A percentile compares a stretch with the other conserved stretches of the same genome.
Conservation (phyloP, 2,113 vertebrate species). For the Heptranchias perlo region DNA sequence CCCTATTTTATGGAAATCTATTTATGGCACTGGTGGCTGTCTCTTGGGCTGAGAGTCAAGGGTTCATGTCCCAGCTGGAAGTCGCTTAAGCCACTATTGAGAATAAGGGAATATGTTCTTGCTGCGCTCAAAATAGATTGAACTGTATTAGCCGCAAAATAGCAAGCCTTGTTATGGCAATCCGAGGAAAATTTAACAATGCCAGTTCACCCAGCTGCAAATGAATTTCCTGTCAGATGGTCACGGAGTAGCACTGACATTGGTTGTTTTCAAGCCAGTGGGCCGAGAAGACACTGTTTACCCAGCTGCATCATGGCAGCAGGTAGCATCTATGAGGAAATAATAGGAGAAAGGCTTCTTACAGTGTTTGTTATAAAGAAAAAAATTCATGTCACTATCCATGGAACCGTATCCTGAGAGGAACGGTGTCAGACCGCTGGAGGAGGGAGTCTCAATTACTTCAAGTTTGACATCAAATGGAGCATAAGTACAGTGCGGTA, state of each 20-base stretch:
- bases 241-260: not conserved
- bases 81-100: not conserved
- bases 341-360: not conserved
- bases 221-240: not conserved
- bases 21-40: not conserved
- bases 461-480: no score
- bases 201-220: not conserved
- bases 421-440: no score
- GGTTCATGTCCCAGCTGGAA: not conserved
- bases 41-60: not conserved
- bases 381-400: not conserved
- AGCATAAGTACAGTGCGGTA: no score
- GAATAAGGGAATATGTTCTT: not conserved
- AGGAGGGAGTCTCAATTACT: no score
- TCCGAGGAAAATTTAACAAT: not conserved
- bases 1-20: not conserved
- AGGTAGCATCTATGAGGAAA: not conserved
- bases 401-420: not conserved
- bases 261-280: not conserved
- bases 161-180: not conserved
- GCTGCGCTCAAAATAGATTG: not conserved
- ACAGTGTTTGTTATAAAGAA: not conserved
- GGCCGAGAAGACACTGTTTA: not conserved
- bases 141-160: not conserved
- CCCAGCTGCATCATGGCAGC: not conserved